A percentile compares a stretch with the other conserved stretches of the same genome.
These are phyloP conservation scores for Drosophila lini DNA, from an alignment of 1,140 invertebrate species.

Conservation along the genomic window DNA sequence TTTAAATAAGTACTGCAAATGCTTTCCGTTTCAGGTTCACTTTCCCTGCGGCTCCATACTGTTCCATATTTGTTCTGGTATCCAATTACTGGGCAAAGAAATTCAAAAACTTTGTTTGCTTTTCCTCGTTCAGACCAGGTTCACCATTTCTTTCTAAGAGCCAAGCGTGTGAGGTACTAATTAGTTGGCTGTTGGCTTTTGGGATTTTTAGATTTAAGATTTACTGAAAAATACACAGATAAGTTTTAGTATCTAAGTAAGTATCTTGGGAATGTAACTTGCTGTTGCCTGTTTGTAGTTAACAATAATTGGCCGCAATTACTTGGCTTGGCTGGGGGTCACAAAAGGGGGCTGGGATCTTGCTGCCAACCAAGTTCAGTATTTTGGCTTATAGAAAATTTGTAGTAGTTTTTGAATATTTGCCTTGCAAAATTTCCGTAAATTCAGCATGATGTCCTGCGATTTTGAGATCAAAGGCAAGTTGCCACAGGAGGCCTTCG, in stretches of 20 bases:
- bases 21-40: constrained; percentile 28
- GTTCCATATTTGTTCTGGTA: constrained; percentile 19
- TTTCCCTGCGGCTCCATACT: constrained; percentile 21
- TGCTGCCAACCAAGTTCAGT: constrained; percentile 3
- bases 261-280: constrained; percentile 36
- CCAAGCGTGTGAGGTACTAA: constrained; percentile 9
- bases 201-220: not conserved
- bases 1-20: constrained; percentile 9
- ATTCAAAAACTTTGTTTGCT: constrained; percentile 3
- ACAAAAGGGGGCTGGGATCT: constrained; percentile 6
- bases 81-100: constrained; percentile 36
- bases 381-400: not conserved
- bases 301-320: constrained; percentile 38
- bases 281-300: not conserved
- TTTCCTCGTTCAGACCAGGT: constrained; percentile 1
- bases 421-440: constrained; percentile 13
- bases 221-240: not conserved
- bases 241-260: not conserved
- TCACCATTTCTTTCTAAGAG: not conserved
- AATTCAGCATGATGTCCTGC: constrained; percentile 33
- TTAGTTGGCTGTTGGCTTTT: constrained; percentile 11
- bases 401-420: too few species aligned
- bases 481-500: constrained; percentile 56
- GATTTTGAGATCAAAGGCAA: constrained; percentile 55
- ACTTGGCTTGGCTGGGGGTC: constrained; percentile 28